phyloP scores from a whole-genome alignment of 2,888 invertebrate species.

The Drosophila limbata region DNA sequence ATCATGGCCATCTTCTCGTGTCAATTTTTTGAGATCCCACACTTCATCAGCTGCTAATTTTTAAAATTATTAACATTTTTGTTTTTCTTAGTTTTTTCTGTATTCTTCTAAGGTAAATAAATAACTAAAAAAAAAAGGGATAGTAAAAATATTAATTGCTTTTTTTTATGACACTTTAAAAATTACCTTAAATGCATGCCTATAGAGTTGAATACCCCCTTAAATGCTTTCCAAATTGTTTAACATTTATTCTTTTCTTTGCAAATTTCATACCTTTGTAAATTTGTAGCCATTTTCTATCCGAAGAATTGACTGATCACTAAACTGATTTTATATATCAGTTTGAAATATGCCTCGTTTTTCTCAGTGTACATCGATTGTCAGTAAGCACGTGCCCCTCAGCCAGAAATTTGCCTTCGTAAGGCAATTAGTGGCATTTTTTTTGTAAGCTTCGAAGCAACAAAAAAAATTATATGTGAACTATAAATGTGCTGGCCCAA shows the following conservation, averaged over 20 bases:
- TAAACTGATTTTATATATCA: not conserved
- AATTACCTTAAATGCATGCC: too few species aligned
- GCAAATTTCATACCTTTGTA: not conserved
- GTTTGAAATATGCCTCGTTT: not conserved
- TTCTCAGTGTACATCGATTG: conserved; percentile 31
- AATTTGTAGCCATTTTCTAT: not conserved
- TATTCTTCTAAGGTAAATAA: too few species aligned
- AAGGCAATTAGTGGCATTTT: conserved; percentile 44
- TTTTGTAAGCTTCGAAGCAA: conserved; percentile 4
- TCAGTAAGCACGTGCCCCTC: conserved; percentile 39
- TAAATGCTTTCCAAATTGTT: too few species aligned
- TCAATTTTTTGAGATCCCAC: too few species aligned
- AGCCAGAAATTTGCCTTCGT: conserved; percentile 28
- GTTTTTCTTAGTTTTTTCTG: too few species aligned
- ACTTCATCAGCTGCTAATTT: too few species aligned
- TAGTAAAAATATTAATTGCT: too few species aligned
- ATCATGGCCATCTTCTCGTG: too few species aligned
- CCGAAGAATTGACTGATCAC: not conserved
- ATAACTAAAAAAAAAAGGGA: too few species aligned
- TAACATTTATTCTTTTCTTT: not conserved
- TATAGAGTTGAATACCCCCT: too few species aligned
- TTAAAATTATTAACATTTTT: too few species aligned
- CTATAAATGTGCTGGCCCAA: conserved; percentile 26
- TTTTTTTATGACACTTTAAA: too few species aligned
- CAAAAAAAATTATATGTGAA: conserved; percentile 4